phyloP scores from a whole-genome alignment of 1,140 invertebrate genomes.

The Leptonema lineaticorne region DNA sequence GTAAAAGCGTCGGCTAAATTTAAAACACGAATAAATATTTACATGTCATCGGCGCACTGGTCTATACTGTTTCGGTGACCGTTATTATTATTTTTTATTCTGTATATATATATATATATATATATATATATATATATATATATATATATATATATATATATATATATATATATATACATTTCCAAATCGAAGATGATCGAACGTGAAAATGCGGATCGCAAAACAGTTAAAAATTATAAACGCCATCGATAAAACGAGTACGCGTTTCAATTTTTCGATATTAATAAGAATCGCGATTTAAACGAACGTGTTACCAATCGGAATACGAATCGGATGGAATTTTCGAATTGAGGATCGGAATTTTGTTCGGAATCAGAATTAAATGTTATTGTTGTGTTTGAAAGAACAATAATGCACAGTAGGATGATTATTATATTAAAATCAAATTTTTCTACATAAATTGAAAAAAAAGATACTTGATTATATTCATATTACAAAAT shows the following conservation, averaged over 20 bases:
- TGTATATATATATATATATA: constrained; percentile 3
- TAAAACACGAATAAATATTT: neutral
- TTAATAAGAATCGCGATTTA: too few relatives aligned
- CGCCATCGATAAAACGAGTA: neutral
- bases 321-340: too few relatives aligned
- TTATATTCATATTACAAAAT: too few relatives aligned
- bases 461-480: too few relatives aligned
- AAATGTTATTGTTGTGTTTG: too few relatives aligned
- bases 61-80: neutral
- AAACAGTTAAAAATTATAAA: constrained; percentile 5
- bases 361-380: too few relatives aligned
- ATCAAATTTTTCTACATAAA: too few relatives aligned
- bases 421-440: too few relatives aligned
- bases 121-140: neutral
- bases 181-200: neutral
- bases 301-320: too few relatives aligned
- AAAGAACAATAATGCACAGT: too few relatives aligned
- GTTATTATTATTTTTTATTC: constrained; percentile 6
- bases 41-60: neutral
- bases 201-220: constrained; percentile 5
- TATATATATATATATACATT: neutral
- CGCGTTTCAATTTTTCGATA: too few relatives aligned
- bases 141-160: constrained; percentile 1
- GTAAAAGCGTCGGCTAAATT: neutral
- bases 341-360: too few relatives aligned